These are phyloP conservation scores for Netelia virgata DNA, from an alignment of 2,888 invertebrate genomes.

Conservation along the genomic window DNA sequence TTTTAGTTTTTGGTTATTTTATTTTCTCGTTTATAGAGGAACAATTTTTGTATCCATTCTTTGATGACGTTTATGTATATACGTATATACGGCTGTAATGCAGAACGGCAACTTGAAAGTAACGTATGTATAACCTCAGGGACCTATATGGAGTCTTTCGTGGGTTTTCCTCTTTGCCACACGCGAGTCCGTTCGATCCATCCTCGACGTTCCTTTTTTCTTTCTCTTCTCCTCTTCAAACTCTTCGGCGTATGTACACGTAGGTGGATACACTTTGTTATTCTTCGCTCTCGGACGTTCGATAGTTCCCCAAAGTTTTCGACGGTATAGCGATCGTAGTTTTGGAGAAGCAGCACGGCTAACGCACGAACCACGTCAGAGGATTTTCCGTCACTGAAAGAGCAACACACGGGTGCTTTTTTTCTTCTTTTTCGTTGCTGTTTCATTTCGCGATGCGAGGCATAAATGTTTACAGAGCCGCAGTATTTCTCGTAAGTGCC, in stretches of 20 bases:
- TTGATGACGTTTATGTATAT: constrained; percentile 26
- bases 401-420: not conserved
- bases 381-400: not conserved
- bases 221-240: constrained; percentile 11
- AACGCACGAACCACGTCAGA: not conserved
- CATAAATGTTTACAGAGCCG: not conserved
- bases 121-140: constrained; percentile 25
- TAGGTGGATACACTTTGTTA: not conserved
- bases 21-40: not conserved
- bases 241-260: not conserved
- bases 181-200: constrained; percentile 15
- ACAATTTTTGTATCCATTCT: constrained; percentile 14
- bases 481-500: not conserved
- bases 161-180: constrained; percentile 22
- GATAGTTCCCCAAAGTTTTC: constrained; percentile 10
- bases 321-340: not conserved
- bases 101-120: constrained; percentile 19
- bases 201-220: constrained; percentile 25
- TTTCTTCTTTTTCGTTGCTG: not conserved
- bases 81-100: not conserved
- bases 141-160: constrained; percentile 21
- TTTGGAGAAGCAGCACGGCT: not conserved
- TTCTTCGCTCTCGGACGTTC: not conserved
- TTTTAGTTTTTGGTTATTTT: constrained; percentile 17
- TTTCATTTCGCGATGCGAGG: not conserved